Conservation (phyloP, 2,113 vertebrate species). For the Himantopus leucocephalus region DNA sequence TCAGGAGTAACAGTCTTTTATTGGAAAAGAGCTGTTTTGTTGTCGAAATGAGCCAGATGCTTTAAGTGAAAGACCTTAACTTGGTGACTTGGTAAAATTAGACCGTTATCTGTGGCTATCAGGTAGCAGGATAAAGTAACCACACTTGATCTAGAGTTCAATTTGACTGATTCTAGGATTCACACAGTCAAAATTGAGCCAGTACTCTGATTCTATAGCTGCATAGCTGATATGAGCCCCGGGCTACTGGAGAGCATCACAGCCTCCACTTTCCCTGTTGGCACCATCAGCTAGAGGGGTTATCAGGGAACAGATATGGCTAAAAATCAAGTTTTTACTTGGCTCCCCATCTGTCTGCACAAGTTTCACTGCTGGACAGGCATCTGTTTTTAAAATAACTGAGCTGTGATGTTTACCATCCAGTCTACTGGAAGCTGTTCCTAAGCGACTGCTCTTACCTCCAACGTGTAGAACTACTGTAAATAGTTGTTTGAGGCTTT, state of each 20-base stretch:
- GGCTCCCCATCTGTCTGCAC: neutral
- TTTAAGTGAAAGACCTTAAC: neutral
- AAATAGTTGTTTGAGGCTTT: neutral
- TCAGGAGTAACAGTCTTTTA: neutral
- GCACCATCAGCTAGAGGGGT: neutral
- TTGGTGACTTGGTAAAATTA: neutral
- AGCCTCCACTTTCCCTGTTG: neutral
- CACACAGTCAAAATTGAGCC: neutral
- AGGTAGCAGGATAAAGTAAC: neutral
- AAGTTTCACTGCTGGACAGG: neutral
- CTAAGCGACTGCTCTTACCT: neutral
- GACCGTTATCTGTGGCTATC: neutral
- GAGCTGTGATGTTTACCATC: neutral
- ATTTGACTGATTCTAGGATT: neutral
- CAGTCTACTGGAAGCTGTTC: neutral
- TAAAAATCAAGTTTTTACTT: neutral
- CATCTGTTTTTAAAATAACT: neutral
- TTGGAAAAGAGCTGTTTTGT: neutral
- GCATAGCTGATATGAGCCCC: rapidly evolving
- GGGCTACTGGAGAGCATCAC: neutral
- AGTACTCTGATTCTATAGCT: neutral
- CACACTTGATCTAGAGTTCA: neutral
- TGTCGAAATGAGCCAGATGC: neutral
- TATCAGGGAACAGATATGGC: neutral
- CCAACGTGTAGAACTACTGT: neutral